Evolutionary conservation across 2,888 invertebrate genomes (phyloP).

Genomic region (Nowickia ferox): DNA sequence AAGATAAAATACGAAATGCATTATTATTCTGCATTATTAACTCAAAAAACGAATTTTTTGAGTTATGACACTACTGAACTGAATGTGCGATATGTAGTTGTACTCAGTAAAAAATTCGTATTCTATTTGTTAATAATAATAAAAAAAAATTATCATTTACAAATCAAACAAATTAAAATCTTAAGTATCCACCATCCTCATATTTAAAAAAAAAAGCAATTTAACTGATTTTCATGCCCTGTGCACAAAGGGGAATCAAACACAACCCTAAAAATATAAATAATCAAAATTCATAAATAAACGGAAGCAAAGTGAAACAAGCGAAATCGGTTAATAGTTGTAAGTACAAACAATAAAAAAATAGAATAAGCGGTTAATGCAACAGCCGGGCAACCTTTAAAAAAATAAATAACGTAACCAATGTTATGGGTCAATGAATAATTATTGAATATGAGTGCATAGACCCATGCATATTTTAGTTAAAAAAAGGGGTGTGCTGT

Average conservation of each 20-base stretch:
- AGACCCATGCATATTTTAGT: not conserved
- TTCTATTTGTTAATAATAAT: no score
- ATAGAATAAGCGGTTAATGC: not conserved
- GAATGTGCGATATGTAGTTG: no score
- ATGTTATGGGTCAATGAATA: constrained; percentile 68
- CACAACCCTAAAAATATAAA: not conserved
- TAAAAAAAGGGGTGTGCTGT: constrained; percentile 16
- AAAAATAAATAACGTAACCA: constrained; percentile 25
- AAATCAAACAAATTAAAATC: not conserved
- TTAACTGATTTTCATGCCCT: constrained; percentile 2
- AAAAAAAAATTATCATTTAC: no score
- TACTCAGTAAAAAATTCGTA: no score
- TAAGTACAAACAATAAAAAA: not conserved
- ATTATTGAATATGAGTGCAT: constrained; percentile 44
- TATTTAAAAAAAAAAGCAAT: not conserved
- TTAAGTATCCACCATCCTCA: not conserved
- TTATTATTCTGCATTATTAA: no score
- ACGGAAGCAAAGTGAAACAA: constrained; percentile 42
- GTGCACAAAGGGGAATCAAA: not conserved
- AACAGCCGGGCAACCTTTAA: constrained; percentile 2
- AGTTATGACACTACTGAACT: no score
- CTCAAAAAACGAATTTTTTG: no score
- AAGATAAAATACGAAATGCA: no score
- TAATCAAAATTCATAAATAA: constrained; percentile 21
- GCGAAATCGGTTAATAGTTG: not conserved